Conservation (phyloP, 1,140 invertebrate species). For the Apis cerana region DNA sequence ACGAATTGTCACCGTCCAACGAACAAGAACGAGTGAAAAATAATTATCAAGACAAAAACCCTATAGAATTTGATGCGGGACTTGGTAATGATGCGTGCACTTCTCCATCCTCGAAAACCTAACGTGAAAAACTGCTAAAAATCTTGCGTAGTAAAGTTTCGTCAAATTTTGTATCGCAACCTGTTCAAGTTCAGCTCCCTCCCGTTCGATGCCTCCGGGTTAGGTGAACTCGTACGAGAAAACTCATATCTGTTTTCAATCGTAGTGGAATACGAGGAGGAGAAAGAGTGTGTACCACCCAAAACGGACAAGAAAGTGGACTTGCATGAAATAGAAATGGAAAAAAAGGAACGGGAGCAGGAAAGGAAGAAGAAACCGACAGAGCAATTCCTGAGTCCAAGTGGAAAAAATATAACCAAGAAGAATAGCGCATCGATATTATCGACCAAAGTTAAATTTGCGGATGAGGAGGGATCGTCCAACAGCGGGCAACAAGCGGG, state of each 20-base stretch:
- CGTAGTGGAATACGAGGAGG: neutral
- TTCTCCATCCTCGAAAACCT: slow-evolving; percentile 11
- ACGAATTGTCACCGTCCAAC: neutral
- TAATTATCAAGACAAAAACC: slow-evolving; percentile 7
- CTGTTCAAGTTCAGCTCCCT: neutral
- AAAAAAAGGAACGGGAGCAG: slow-evolving; percentile 22
- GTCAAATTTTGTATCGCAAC: slow-evolving; percentile 2
- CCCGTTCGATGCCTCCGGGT: neutral
- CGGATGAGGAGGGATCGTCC: neutral
- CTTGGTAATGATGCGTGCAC: slow-evolving; percentile 22
- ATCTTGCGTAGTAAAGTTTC: slow-evolving; percentile 5
- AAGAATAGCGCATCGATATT: neutral
- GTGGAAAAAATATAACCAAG: neutral
- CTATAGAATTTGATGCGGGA: slow-evolving; percentile 1
- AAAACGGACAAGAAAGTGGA: slow-evolving; percentile 48
- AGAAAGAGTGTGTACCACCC: neutral
- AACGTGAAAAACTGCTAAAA: neutral
- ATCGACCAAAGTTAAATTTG: neutral
- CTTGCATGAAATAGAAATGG: slow-evolving; percentile 50
- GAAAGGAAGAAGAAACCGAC: slow-evolving; percentile 48
- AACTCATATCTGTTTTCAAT: neutral
- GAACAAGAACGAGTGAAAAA: slow-evolving; percentile 11
- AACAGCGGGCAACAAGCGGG: slow-evolving; percentile 5
- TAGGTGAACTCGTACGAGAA: neutral
- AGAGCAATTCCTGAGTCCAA: slow-evolving; percentile 54